Evolutionary conservation across 2,797 vertebrate species (phyloP), one percentile per base, ranked within the genome.

Genomic region (Crypturellus tataupa): DNA sequence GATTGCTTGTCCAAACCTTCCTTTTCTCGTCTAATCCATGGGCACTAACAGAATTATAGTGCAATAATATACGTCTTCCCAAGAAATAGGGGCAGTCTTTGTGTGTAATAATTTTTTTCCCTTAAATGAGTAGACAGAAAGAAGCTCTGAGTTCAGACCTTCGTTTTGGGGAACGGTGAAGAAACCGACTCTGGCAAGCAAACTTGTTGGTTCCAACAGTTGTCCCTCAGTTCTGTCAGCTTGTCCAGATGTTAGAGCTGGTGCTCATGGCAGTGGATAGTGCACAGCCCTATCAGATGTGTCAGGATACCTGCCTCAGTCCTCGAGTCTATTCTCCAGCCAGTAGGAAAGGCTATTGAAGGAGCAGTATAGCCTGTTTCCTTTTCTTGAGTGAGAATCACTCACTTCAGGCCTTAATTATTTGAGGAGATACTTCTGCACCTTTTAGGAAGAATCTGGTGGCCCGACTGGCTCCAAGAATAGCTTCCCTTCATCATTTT

Each of bases 401-500:
- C 55, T 6, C 31, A 1, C 31, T 88, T 46, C 80, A 60, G 27
- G 42, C 29, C 91, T 96, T 79, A 90, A 94, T 94, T 93, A 93
- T 95, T 94, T 60, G 91, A 72, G 58, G 0, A 69, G 58, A 6
- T 85, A 78, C 92, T 95, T 90, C 69, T 90, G 65, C 79, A 87
- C 16, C 39, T 79, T 94, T 95, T 95, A 95, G 53, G 59, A 71
- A 78, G 72, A 89, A 94, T 42, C 81, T 78, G 42, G 68, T 87
- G 90, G 79, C 55, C 92, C 62, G 71, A 90, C 80, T 65, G 69
- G 46, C 81, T 94, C 90, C 72, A 68, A 69, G 67, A 96, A 92
- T 95, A 92, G 72, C 87, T 92, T 80, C 25, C 4, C 89, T 78
- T 85, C 76, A 55, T 93, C 93, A 96, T 83, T 90, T 95, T 97